Evolutionary conservation across 2,888 invertebrate genomes (phyloP), one percentile per base, ranked within the genome.

Genomic region (Apamea sordens): DNA sequence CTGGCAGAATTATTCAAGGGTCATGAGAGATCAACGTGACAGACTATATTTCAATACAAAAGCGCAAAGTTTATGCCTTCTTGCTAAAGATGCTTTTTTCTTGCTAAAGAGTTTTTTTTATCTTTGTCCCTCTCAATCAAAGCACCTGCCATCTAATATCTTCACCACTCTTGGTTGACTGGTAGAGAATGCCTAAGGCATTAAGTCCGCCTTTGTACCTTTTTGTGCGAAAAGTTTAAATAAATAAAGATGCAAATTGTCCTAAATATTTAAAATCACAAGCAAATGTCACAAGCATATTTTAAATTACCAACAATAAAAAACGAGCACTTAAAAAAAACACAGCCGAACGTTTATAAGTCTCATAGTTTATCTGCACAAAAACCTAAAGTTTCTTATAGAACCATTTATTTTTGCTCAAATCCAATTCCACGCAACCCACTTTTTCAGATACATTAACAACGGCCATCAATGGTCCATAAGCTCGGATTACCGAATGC

Each of bases 401-500:
- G 6, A 71, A 63, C 56, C 63, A 69, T 69, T 36, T 32, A 64
- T 65, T 81, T 77, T 81, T 71, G 41, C 47, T 24, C 41, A 63
- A 77, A 84, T 64, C 82, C 76, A 83, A 83, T 83, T 85, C 44
- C 74, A 73, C 76, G 59, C 75, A 80, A 80, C 73, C 74, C 59
- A 80, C 65, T 88, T 89, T 88, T 83, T 78, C 73, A 80, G 74
- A 76, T 64, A 87, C 88, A 91, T 92, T 92, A 91, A 86, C 84
- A 79, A 80, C 70, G 77, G 69, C 82, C 89, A 90, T 92, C 90
- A 90, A 88, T 89, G 85, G 85, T 72, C 89, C 90, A 92, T 91
- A 90, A 92, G 88, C 89, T 86, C 81, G 90, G 92, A 92, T 93
- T 92, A 92, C 89, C 73, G 80, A 89, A 89, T 89, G 89, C 86